Evolutionary conservation across 2,113 vertebrate species (phyloP).

Genomic region (Sarotherodon lohbergeri): DNA sequence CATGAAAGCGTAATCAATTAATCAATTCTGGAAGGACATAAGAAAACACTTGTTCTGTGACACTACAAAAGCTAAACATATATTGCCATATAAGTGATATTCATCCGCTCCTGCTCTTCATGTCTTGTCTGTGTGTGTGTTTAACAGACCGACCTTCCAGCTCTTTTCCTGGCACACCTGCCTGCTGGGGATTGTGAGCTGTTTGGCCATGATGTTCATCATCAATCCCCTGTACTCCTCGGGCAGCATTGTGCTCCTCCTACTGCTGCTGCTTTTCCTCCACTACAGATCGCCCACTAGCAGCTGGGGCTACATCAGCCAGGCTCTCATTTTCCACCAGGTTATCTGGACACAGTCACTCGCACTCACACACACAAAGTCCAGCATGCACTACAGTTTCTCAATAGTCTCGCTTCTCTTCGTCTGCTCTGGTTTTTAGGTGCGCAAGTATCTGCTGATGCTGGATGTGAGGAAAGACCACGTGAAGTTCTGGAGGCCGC

Average conservation of each 20-base stretch:
- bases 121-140: constrained; percentile 1
- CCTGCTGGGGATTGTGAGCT: constrained; percentile 82
- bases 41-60: neutral
- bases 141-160: constrained; percentile 82
- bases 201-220: constrained; percentile 89
- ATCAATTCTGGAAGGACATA: neutral
- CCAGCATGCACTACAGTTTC: neutral
- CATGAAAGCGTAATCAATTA: neutral
- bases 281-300: constrained; percentile 82
- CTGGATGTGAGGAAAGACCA: constrained; percentile 82
- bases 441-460: constrained; percentile 80
- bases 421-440: constrained; percentile 41
- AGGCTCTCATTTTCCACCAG: constrained; percentile 88
- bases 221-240: constrained; percentile 84
- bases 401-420: neutral
- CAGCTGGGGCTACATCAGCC: constrained; percentile 91
- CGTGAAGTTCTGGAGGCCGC: constrained; percentile 83
- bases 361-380: neutral
- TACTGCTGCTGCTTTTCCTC: constrained; percentile 81
- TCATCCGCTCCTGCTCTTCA: neutral
- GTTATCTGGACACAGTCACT: neutral
- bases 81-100: neutral
- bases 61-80: neutral
- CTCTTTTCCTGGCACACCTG: constrained; percentile 89
- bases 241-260: constrained; percentile 78